A percentile compares a stretch with the other conserved stretches of the same genome.
These are phyloP conservation scores for Bovichtus variegatus DNA, from an alignment of 2,797 vertebrate genomes.

Conservation along the genomic window DNA sequence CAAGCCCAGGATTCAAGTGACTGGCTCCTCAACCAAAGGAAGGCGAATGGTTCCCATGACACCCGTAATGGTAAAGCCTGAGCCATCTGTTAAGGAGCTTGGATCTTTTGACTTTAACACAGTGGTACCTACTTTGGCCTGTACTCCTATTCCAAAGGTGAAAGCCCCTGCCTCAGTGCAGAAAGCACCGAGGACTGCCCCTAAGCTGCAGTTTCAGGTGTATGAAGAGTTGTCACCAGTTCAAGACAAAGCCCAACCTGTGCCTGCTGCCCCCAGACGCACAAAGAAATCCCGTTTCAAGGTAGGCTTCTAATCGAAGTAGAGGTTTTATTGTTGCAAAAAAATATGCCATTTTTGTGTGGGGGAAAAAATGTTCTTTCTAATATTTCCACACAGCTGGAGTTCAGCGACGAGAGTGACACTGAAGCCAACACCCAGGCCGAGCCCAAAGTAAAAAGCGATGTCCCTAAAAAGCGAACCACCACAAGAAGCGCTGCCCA, in stretches of 20 bases:
- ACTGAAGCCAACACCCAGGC: slow-evolving; percentile 68
- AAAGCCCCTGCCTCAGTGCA: slow-evolving; percentile 25
- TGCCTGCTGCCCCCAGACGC: slow-evolving; percentile 88
- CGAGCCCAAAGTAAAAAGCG: slow-evolving; percentile 59
- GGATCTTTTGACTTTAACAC: slow-evolving; percentile 74
- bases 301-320: slow-evolving; percentile 69
- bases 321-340: neutral
- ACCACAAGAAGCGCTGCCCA: slow-evolving; percentile 35
- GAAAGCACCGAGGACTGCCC: slow-evolving; percentile 58
- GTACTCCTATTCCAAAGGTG: slow-evolving; percentile 79
- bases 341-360: neutral
- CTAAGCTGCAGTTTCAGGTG: slow-evolving; percentile 85
- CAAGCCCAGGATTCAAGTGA: slow-evolving; percentile 55
- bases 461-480: slow-evolving; percentile 48
- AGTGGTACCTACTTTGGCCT: slow-evolving; percentile 70
- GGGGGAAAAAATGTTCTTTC: neutral
- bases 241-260: slow-evolving; percentile 70
- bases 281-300: slow-evolving; percentile 87
- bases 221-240: slow-evolving; percentile 85
- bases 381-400: slow-evolving; percentile 80
- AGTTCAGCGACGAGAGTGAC: slow-evolving; percentile 94
- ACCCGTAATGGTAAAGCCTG: slow-evolving; percentile 59
- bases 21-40: slow-evolving; percentile 55
- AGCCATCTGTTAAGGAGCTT: slow-evolving; percentile 14
- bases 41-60: slow-evolving; percentile 69